These are phyloP conservation scores for Crematogaster levior DNA, from an alignment of 2,888 invertebrate species.

Conservation along the genomic window DNA sequence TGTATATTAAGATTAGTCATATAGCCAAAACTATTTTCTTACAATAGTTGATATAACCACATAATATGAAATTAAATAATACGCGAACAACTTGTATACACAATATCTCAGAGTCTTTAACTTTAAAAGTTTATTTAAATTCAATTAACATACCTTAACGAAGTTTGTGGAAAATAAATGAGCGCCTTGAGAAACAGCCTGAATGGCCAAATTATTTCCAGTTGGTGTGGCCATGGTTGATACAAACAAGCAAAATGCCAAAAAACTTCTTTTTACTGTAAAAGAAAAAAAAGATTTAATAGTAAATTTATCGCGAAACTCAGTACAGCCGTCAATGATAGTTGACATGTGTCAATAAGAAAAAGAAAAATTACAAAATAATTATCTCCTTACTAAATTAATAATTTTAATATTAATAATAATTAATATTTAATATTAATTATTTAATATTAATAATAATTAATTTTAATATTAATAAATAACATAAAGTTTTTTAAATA, in stretches of 20 bases:
- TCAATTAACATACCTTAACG: constrained; percentile 66
- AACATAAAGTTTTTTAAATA: neutral
- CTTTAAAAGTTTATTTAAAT: neutral
- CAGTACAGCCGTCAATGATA: neutral
- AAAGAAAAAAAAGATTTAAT: constrained; percentile 2
- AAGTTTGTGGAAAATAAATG: constrained; percentile 71
- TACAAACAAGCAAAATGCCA: constrained; percentile 48
- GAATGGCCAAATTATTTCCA: constrained; percentile 41
- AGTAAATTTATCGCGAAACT: neutral
- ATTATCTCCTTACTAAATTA: neutral
- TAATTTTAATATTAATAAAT: too few species aligned
- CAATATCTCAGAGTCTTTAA: neutral
- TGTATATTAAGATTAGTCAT: neutral
- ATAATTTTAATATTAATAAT: constrained; percentile 1
- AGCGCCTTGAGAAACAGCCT: constrained; percentile 67
- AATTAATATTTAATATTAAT: too few species aligned
- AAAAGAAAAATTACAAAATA: neutral
- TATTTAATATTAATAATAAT: too few species aligned
- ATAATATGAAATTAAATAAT: neutral
- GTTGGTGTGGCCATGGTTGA: constrained; percentile 55
- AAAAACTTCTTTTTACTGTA: constrained; percentile 54
- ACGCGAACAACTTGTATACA: neutral
- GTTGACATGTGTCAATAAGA: neutral
- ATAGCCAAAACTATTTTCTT: neutral
- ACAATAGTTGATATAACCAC: neutral